phyloP scores from a whole-genome alignment of 53 echinoderm and acorn worm species.

The Temnopleurus reevesii region DNA sequence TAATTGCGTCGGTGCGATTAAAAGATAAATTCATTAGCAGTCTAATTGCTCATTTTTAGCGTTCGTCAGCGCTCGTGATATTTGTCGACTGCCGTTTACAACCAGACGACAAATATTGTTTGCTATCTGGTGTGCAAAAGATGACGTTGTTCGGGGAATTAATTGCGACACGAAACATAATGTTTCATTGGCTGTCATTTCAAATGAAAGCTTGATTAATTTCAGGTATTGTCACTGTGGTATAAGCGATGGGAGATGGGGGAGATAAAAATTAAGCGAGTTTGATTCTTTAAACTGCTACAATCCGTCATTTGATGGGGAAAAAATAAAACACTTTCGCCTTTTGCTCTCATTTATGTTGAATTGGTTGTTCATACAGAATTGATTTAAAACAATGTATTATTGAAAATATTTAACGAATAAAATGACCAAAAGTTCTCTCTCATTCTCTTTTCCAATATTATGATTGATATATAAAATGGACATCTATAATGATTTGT shows the following conservation, averaged over 20 bases:
- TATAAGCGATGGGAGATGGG: not conserved
- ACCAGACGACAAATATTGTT: not conserved
- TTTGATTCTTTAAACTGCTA: not conserved
- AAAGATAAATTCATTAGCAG: constrained; percentile 29
- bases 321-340: too few relatives aligned
- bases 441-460: too few relatives aligned
- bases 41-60: constrained; percentile 12
- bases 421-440: too few relatives aligned
- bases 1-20: constrained; percentile 33
- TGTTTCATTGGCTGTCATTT: constrained; percentile 18
- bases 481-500: too few relatives aligned
- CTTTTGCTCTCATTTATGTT: too few relatives aligned
- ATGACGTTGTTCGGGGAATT: constrained; percentile 18
- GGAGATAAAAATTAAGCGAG: not conserved
- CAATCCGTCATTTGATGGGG: not conserved
- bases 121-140: not conserved
- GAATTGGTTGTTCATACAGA: too few relatives aligned
- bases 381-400: too few relatives aligned
- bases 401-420: too few relatives aligned
- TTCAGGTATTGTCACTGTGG: constrained; percentile 20
- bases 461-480: too few relatives aligned
- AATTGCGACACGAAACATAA: constrained; percentile 21
- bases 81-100: not conserved
- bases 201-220: constrained; percentile 25
- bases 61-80: not conserved